phyloP scores from a whole-genome alignment of 2,888 invertebrate species.

The Ectobius pallidus region DNA sequence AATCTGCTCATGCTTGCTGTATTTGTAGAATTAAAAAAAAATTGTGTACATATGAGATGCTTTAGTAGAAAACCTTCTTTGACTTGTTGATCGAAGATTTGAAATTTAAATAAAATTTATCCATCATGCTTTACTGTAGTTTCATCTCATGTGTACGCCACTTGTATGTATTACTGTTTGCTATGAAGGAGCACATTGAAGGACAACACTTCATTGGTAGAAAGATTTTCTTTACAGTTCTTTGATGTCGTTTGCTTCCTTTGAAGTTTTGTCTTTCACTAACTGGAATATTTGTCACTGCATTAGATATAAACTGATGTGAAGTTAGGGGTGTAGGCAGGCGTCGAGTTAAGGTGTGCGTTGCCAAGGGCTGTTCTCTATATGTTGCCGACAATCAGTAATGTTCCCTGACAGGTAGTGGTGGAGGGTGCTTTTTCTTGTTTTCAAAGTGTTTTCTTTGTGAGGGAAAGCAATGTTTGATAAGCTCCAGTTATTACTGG shows the following conservation, averaged over 20 bases:
- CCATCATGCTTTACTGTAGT: no score
- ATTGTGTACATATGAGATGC: constrained; percentile 41
- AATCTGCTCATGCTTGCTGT: constrained; percentile 3
- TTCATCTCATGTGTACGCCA: constrained; percentile 3
- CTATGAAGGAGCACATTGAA: constrained; percentile 3
- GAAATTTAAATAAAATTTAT: no score
- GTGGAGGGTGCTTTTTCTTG: constrained; percentile 18
- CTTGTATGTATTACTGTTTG: neutral
- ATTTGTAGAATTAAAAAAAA: constrained; percentile 33
- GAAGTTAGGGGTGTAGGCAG: constrained; percentile 48
- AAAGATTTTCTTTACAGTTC: no score
- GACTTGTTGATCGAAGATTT: no score
- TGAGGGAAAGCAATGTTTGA: constrained; percentile 3
- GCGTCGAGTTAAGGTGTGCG: constrained; percentile 48
- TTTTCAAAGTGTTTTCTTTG: constrained; percentile 33
- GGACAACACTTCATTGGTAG: neutral
- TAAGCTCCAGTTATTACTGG: neutral
- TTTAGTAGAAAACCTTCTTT: no score
- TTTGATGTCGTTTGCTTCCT: no score
- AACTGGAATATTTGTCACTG: neutral
- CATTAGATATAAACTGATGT: neutral
- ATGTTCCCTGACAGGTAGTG: constrained; percentile 50
- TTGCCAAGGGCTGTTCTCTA: constrained; percentile 53
- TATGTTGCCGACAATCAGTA: constrained; percentile 55
- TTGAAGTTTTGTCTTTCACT: constrained; percentile 12